Conservation (phyloP, 2,113 vertebrate genomes). For the Oreochromis aureus region DNA sequence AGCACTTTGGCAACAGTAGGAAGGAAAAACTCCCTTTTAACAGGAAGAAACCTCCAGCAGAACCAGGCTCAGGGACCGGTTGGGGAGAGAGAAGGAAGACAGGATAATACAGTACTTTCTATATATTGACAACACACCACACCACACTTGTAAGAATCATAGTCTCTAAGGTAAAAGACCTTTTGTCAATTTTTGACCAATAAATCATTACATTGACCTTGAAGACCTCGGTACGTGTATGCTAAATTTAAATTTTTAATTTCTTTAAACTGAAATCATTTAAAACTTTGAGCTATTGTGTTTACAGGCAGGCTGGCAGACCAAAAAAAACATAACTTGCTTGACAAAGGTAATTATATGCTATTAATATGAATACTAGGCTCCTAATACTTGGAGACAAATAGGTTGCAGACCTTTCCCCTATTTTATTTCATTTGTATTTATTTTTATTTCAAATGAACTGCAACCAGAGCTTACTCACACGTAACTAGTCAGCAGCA, state of each 20-base stretch:
- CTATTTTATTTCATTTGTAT: not conserved
- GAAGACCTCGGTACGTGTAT: accelerated
- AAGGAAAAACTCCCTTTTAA: not conserved
- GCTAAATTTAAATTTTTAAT: not conserved
- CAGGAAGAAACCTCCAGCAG: accelerated
- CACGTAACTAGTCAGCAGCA: not conserved
- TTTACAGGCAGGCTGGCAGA: not conserved
- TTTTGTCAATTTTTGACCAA: not conserved
- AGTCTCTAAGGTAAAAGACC: accelerated
- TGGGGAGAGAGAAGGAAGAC: not conserved
- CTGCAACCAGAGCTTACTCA: not conserved
- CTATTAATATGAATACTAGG: not conserved
- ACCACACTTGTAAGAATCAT: not conserved
- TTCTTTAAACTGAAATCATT: not conserved
- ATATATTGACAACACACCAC: not conserved
- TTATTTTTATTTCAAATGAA: not conserved
- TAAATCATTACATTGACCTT: not conserved
- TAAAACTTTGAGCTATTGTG: not conserved
- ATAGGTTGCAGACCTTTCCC: not conserved
- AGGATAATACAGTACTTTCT: not conserved
- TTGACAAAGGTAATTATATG: not conserved
- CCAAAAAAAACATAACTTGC: not conserved
- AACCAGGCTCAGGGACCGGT: accelerated
- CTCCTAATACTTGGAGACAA: not conserved
- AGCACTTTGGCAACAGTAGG: accelerated